Conservation (phyloP, 2,888 invertebrate species). For the Coenonympha glycerion region DNA sequence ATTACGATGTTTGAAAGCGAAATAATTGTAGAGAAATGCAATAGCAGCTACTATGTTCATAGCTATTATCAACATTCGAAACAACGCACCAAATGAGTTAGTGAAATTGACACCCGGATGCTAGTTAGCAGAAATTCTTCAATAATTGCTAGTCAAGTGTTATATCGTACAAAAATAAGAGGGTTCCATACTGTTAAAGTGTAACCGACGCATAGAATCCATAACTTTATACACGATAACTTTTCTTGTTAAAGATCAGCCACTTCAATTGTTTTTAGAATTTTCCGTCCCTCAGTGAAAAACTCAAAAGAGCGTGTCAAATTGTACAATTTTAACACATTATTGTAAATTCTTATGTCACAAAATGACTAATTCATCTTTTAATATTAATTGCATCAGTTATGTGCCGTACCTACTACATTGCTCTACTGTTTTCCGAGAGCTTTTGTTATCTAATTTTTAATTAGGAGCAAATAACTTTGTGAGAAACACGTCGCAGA, state of each 20-base stretch:
- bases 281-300: too few relatives aligned
- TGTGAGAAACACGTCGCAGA: not conserved
- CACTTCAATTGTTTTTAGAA: too few relatives aligned
- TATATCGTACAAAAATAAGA: too few relatives aligned
- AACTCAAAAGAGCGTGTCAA: too few relatives aligned
- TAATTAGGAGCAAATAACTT: conserved; percentile 7
- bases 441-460: conserved; percentile 3
- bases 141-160: too few relatives aligned
- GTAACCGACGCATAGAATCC: too few relatives aligned
- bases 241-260: too few relatives aligned
- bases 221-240: too few relatives aligned
- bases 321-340: not conserved
- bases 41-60: not conserved
- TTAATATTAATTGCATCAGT: not conserved
- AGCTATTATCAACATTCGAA: conserved; percentile 1
- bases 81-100: not conserved
- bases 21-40: conserved; percentile 10
- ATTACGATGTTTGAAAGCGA: conserved; percentile 12
- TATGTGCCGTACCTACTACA: not conserved
- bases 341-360: not conserved
- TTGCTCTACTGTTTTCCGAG: not conserved
- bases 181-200: too few relatives aligned
- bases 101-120: conserved; percentile 1
- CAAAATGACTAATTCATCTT: not conserved
- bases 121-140: not conserved